phyloP scores from a whole-genome alignment of 2,113 vertebrate genomes.

The Pterocles burchelli region DNA sequence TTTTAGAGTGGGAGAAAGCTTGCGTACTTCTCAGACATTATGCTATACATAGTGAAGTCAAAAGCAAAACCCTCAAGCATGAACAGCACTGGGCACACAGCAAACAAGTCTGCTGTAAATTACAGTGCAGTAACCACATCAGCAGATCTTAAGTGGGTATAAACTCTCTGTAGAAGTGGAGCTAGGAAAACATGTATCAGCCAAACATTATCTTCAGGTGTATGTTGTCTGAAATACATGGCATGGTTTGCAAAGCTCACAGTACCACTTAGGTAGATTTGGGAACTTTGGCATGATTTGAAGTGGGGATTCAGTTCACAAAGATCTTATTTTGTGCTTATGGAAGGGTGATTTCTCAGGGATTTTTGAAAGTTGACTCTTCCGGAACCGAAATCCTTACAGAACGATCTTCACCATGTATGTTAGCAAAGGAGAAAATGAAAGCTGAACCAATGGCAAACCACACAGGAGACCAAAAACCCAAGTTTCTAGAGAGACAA shows the following conservation, averaged over 20 bases:
- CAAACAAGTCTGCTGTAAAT: background rate
- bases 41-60: background rate
- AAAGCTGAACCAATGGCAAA: background rate
- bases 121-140: background rate
- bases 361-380: background rate
- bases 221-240: background rate
- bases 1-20: background rate
- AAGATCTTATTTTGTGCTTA: background rate
- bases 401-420: background rate
- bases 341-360: background rate
- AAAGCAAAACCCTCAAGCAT: background rate
- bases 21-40: background rate
- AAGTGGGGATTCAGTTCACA: background rate
- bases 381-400: background rate
- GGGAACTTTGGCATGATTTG: background rate
- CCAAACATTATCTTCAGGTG: background rate
- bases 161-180: background rate
- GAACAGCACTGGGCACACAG: background rate
- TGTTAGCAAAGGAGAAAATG: background rate
- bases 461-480: background rate
- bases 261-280: background rate
- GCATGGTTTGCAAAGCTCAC: background rate
- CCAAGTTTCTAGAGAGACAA: background rate
- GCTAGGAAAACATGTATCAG: background rate
- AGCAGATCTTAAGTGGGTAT: background rate